phyloP scores from a whole-genome alignment of 1,140 invertebrate species.

The Drosophila ambigua region DNA sequence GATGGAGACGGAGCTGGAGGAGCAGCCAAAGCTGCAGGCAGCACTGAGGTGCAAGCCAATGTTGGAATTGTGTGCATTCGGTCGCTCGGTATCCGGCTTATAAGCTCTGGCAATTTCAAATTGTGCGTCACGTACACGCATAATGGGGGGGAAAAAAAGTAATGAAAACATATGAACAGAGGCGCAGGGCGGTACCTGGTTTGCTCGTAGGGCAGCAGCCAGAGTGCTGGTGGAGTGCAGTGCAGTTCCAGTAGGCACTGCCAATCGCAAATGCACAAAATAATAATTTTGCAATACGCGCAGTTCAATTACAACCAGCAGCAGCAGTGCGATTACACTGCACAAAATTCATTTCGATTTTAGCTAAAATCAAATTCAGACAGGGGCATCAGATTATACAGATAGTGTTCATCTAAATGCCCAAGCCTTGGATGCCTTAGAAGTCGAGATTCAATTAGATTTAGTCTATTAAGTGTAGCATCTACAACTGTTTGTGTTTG shows the following conservation, averaged over 20 bases:
- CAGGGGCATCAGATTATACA: too few species aligned
- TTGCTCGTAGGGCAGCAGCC: too few species aligned
- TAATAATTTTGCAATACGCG: constrained; percentile 81
- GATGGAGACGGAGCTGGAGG: constrained; percentile 6
- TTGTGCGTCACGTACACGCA: constrained; percentile 81
- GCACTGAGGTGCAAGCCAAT: constrained; percentile 40
- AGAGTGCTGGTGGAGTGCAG: neutral
- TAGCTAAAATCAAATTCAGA: too few species aligned
- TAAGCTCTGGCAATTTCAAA: constrained; percentile 77
- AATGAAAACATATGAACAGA: constrained; percentile 82
- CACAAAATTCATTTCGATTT: constrained; percentile 16
- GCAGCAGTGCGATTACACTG: constrained; percentile 22
- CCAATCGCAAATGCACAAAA: constrained; percentile 81
- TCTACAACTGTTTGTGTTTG: too few species aligned
- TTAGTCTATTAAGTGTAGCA: too few species aligned
- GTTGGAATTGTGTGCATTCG: constrained; percentile 69
- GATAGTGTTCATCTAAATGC: too few species aligned
- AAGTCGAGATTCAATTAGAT: too few species aligned
- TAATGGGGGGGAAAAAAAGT: constrained; percentile 70
- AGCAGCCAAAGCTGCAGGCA: constrained; percentile 15
- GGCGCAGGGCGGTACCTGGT: constrained; percentile 50
- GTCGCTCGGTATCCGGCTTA: constrained; percentile 77
- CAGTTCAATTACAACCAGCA: constrained; percentile 75
- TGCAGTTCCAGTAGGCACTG: constrained; percentile 60
- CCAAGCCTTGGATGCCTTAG: too few species aligned